Conservation (phyloP, 2,113 vertebrate species). For the Oncorhynchus gorbuscha region DNA sequence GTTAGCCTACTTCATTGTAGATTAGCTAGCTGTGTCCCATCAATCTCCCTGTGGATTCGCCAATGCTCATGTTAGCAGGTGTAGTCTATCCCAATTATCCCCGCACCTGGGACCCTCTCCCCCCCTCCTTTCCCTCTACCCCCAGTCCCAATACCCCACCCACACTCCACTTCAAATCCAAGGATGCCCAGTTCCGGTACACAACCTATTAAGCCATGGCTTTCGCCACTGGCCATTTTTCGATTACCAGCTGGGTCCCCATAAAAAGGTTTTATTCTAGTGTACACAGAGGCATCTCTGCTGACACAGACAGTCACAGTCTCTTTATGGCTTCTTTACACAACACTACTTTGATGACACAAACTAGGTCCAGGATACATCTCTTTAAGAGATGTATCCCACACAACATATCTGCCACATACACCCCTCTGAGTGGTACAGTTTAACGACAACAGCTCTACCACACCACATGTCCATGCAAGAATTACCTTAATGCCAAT, state of each 20-base stretch:
- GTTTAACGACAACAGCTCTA: no score
- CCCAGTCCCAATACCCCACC: not conserved
- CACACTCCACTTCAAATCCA: not conserved
- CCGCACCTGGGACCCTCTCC: conserved; percentile 38
- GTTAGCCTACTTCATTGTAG: not conserved
- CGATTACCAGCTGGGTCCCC: conserved; percentile 40
- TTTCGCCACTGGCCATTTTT: conserved; percentile 25
- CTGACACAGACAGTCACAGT: not conserved
- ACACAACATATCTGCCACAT: no score
- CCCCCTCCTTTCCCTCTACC: conserved; percentile 22
- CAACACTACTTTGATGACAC: no score
- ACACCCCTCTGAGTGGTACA: no score
- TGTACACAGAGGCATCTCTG: not conserved
- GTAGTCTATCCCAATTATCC: conserved; percentile 42
- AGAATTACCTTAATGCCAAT: no score
- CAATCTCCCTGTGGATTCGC: conserved; percentile 13
- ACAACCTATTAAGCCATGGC: conserved; percentile 17
- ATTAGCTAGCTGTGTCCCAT: not conserved
- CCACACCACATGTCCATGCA: no score
- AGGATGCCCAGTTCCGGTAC: conserved; percentile 40
- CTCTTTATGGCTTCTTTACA: no score
- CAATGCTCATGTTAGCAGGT: conserved; percentile 35
- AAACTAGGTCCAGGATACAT: no score
- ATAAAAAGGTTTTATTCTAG: conserved; percentile 8
- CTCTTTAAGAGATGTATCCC: no score